Evolutionary conservation across 2,113 vertebrate species (phyloP).

Genomic region (Triplophysa siluroides): DNA sequence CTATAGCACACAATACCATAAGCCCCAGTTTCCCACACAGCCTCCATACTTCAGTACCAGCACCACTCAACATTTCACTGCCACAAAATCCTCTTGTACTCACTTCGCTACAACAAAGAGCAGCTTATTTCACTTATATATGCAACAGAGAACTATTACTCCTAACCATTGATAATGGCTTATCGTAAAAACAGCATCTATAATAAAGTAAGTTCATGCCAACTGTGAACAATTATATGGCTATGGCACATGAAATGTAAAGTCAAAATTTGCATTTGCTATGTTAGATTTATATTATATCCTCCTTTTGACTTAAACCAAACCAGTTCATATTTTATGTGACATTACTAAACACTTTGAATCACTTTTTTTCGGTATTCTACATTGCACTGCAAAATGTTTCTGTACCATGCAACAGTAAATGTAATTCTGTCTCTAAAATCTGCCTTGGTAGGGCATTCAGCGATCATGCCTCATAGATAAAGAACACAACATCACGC

Average conservation of each 20-base stretch:
- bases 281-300: too few relatives aligned
- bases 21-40: conserved; percentile 39
- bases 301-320: too few relatives aligned
- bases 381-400: neutral
- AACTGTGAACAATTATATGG: too few relatives aligned
- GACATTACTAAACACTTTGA: neutral
- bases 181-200: too few relatives aligned
- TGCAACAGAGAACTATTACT: neutral
- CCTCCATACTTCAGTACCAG: neutral
- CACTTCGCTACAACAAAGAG: neutral
- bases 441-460: neutral
- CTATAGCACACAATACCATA: conserved; percentile 28
- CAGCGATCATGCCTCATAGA: neutral
- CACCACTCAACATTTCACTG: neutral
- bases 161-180: too few relatives aligned
- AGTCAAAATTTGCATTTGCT: too few relatives aligned
- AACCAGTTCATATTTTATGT: too few relatives aligned
- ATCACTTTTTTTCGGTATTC: neutral
- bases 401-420: neutral
- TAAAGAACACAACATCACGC: conserved; percentile 3
- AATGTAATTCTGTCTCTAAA: neutral
- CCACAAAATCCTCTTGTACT: conserved; percentile 1
- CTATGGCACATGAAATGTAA: too few relatives aligned
- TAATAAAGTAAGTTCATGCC: too few relatives aligned
- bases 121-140: neutral